These are phyloP conservation scores for Hoplodrina blanda DNA, from an alignment of 2,888 invertebrate species.

Conservation along the genomic window DNA sequence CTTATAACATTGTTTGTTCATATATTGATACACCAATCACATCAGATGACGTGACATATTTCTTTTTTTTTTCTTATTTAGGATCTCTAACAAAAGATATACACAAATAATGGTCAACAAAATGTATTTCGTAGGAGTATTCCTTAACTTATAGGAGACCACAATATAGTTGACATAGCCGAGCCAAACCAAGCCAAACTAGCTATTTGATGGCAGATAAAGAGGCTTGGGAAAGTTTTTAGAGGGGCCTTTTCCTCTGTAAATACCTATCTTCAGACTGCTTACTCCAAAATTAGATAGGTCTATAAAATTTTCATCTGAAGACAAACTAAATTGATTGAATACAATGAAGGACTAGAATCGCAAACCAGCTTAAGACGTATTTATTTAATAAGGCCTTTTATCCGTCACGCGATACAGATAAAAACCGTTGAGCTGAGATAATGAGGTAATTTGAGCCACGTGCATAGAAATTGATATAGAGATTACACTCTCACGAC, in stretches of 20 bases:
- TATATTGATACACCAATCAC: not conserved
- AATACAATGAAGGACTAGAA: not conserved
- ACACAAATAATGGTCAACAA: too few species aligned
- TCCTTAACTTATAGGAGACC: too few species aligned
- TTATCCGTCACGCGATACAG: conserved; percentile 45
- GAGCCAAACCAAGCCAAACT: too few species aligned
- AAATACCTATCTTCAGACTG: not conserved
- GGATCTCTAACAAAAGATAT: too few species aligned
- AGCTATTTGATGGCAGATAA: not conserved
- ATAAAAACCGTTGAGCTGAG: conserved; percentile 38
- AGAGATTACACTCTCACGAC: conserved; percentile 39
- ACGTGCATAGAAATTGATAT: conserved; percentile 47
- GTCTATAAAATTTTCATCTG: not conserved
- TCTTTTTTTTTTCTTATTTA: too few species aligned
- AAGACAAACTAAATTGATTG: not conserved
- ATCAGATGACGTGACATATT: not conserved
- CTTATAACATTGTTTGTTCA: conserved; percentile 12
- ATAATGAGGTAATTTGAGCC: conserved; percentile 43
- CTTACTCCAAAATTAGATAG: not conserved
- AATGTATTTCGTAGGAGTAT: too few species aligned
- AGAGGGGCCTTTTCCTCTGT: not conserved
- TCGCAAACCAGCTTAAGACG: conserved; percentile 1
- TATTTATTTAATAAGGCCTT: conserved; percentile 26
- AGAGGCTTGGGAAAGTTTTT: not conserved
- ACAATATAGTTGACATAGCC: too few species aligned